These are phyloP conservation scores for Daktulosphaira vitifoliae DNA, from an alignment of 1,140 invertebrate genomes.

Conservation along the genomic window DNA sequence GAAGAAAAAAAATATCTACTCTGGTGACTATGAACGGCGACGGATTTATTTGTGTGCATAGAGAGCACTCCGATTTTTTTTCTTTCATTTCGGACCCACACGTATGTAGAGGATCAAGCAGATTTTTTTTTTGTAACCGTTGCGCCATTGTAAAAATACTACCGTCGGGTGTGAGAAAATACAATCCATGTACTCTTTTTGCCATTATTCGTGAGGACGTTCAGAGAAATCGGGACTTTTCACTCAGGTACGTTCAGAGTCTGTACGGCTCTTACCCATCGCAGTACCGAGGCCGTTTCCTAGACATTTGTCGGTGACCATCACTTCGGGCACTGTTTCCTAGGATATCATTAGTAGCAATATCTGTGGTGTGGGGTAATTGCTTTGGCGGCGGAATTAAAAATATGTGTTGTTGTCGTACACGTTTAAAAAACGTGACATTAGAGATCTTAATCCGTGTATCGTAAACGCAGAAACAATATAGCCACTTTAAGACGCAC, in stretches of 20 bases:
- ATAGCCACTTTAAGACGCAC: no score
- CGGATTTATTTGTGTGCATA: constrained; percentile 22
- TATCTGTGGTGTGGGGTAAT: no score
- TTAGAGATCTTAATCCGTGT: no score
- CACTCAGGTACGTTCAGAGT: constrained; percentile 24
- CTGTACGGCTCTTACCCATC: no score
- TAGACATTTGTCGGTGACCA: no score
- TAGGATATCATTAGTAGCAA: no score
- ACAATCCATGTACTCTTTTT: background rate
- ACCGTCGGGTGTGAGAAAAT: background rate
- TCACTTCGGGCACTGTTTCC: no score
- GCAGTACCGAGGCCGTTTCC: background rate
- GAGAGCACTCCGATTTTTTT: background rate
- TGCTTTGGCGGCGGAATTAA: no score
- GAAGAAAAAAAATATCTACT: background rate
- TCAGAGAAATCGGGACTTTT: constrained; percentile 21
- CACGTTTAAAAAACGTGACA: no score
- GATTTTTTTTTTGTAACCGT: constrained; percentile 15
- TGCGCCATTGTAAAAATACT: background rate
- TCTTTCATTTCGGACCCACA: background rate
- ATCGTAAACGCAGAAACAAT: no score
- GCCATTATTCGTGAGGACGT: background rate
- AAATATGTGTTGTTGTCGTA: background rate
- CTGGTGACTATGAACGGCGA: constrained; percentile 4
- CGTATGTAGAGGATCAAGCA: constrained; percentile 13